These are phyloP conservation scores for Olivierus martensii DNA, from an alignment of 1,140 invertebrate genomes.

Conservation along the genomic window DNA sequence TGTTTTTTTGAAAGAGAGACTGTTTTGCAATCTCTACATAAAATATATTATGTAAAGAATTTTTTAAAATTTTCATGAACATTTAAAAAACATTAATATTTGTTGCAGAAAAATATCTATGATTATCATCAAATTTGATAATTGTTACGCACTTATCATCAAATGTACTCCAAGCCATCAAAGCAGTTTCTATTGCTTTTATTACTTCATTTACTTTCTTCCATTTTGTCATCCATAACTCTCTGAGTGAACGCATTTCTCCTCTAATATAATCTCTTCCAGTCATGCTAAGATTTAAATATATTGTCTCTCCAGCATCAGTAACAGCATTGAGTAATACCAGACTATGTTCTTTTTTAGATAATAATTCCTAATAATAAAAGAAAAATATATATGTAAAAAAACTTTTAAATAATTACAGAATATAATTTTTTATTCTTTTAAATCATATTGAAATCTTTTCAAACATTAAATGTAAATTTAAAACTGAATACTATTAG, in stretches of 20 bases:
- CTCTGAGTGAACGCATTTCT: slow-evolving; percentile 63
- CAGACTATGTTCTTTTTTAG: slow-evolving; percentile 50
- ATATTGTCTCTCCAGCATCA: slow-evolving; percentile 71
- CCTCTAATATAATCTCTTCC: slow-evolving; percentile 67
- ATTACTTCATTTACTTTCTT: slow-evolving; percentile 70
- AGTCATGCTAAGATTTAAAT: slow-evolving; percentile 69
- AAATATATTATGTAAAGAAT: no score
- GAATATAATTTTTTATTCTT: no score
- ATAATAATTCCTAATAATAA: slow-evolving; percentile 16
- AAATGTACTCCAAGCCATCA: slow-evolving; percentile 75
- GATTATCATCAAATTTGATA: no score
- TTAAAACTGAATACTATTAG: no score
- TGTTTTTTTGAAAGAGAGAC: no score
- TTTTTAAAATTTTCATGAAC: no score
- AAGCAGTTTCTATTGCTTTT: slow-evolving; percentile 68
- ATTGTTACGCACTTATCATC: slow-evolving; percentile 48
- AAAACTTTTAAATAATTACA: slow-evolving; percentile 19
- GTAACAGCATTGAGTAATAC: slow-evolving; percentile 59
- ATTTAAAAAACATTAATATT: no score
- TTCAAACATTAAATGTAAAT: no score
- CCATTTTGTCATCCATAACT: slow-evolving; percentile 64
- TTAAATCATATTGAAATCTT: no score
- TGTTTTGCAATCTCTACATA: no score
- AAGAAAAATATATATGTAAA: no score
- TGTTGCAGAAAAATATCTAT: no score